A percentile compares a stretch with the other conserved stretches of the same genome.
phyloP scores from a whole-genome alignment of 2,797 vertebrate species.

The Meda fulgida region DNA sequence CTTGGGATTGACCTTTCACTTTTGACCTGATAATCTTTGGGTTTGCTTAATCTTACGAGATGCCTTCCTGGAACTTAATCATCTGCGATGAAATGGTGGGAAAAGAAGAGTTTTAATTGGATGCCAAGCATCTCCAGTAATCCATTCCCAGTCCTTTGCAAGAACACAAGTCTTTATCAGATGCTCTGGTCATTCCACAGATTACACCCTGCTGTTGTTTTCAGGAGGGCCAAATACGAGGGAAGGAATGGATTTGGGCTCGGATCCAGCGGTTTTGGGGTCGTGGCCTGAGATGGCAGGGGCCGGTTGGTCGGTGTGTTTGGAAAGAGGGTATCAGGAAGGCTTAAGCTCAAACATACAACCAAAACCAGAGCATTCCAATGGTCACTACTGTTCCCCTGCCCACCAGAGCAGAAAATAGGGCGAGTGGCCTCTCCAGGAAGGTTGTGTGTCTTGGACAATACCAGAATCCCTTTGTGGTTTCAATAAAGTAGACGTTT shows the following conservation, averaged over 20 bases:
- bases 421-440: conserved; percentile 74
- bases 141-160: conserved; percentile 70
- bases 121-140: conserved; percentile 72
- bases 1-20: conserved; percentile 79
- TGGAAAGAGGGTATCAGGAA: conserved; percentile 63
- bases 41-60: conserved; percentile 63
- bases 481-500: conserved; percentile 73
- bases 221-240: conserved; percentile 71
- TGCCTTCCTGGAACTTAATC: conserved; percentile 64
- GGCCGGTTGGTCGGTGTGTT: conserved; percentile 54
- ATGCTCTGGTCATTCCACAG: conserved; percentile 74
- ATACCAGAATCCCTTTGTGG: conserved; percentile 67
- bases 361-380: conserved; percentile 78
- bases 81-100: conserved; percentile 50
- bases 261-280: conserved; percentile 70
- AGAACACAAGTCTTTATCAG: conserved; percentile 73
- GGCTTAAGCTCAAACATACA: conserved; percentile 66
- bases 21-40: conserved; percentile 62
- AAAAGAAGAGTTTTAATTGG: conserved; percentile 76
- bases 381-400: conserved; percentile 71
- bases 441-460: conserved; percentile 82
- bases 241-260: conserved; percentile 68
- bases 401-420: conserved; percentile 72
- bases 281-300: conserved; percentile 60
- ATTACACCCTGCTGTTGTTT: conserved; percentile 77